Conservation (phyloP, 2,888 invertebrate genomes). For the Chromoteleia sp. region DNA sequence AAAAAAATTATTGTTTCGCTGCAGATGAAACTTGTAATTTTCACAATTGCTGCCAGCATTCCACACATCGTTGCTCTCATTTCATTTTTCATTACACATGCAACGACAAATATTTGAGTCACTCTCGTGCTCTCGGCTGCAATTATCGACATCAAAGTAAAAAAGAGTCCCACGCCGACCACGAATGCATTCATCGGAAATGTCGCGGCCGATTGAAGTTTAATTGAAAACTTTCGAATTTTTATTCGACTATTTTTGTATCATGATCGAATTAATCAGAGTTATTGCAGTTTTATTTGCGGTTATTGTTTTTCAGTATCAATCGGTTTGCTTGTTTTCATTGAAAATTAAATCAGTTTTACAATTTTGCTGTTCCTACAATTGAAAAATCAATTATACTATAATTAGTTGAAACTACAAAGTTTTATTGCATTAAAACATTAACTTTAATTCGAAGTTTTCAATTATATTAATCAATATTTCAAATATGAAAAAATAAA, state of each 20-base stretch:
- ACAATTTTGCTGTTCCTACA: too few relatives aligned
- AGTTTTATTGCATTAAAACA: neutral
- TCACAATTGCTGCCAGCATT: conserved; percentile 50
- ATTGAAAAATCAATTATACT: neutral
- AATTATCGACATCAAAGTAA: conserved; percentile 53
- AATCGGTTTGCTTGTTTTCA: neutral
- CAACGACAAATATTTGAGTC: conserved; percentile 55
- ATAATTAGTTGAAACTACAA: neutral
- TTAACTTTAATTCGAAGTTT: neutral
- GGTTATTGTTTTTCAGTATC: neutral
- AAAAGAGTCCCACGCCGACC: conserved; percentile 37
- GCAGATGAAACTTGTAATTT: conserved; percentile 45
- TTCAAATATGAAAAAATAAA: neutral
- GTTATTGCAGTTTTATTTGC: neutral
- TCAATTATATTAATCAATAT: neutral
- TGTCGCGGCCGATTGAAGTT: neutral
- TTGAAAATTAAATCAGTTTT: neutral
- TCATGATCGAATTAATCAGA: neutral
- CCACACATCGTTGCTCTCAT: conserved; percentile 43
- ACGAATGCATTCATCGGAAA: conserved; percentile 11
- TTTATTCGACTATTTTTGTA: neutral
- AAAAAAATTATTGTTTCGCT: conserved; percentile 1
- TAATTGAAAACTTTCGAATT: conserved; percentile 36
- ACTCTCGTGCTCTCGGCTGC: conserved; percentile 33
- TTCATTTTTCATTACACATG: conserved; percentile 59